Base-by-base conservation (phyloP, 1,140 invertebrate genomes). In the Anoplophora glabripennis region DNA sequence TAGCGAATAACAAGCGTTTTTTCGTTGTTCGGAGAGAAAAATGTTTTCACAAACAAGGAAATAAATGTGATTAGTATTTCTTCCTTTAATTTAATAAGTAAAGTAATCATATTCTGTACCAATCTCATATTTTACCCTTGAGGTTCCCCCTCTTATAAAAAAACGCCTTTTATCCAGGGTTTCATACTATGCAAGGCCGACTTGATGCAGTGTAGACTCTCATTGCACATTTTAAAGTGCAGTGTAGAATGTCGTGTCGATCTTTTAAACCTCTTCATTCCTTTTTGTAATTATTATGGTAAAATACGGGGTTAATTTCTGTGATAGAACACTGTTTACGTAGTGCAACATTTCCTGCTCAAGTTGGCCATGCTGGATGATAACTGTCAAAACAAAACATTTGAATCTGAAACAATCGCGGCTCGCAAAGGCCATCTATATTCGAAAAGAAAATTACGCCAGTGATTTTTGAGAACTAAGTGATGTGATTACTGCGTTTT, bases 81-180 rank as follows among this genome's bases (percentile, higher is more conserved):
- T 54, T 54, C 52, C 38, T 54, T 44, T 44, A 44, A 44, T 37
- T 42, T 54, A 54, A 44, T 45, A 54, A 44, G 40, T 54, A 44
- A 45, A 54, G 44, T 54, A 41, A 54, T 54, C 52, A 54, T 54
- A 54, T 54, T 44, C 52, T 28, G 52, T 54, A 54, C 40, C 41
- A 54, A 56, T 60, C 51, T 46, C 52, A 52, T 45, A 53, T 65
- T 62, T 65, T 68, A 68, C 66, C 66, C 66, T 68, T 68, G 66
- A 68, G 59, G 61, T 53, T 65, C 59, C 66, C 66, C 66, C 66
- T 61, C 53, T 64, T 63, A 63, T 47, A 65, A 67, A 67, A 67
- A 67, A 67, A 65, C 59, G 54, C 57, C 63, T 61, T 60, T 65
- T 63, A 65, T 61, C 66, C 63, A 68, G 66, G 66, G 66, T 68